These are phyloP conservation scores for Tupaia chinensis DNA, from an alignment of 2,113 vertebrate genomes.

Conservation along the genomic window DNA sequence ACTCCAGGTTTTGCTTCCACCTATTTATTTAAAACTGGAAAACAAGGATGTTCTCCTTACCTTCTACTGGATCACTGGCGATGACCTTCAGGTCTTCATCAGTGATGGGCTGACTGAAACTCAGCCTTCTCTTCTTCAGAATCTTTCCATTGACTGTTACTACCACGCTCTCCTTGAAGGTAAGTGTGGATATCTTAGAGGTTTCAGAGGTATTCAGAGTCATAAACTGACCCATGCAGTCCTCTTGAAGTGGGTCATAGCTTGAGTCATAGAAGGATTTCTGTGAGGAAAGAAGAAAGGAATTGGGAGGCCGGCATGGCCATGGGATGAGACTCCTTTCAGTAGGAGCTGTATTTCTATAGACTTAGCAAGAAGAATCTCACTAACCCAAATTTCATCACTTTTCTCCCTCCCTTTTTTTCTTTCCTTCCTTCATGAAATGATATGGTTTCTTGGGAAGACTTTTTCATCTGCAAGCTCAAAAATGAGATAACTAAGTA, in stretches of 20 bases:
- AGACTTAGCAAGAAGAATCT: not conserved
- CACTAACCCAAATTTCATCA: not conserved
- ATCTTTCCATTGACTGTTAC: not conserved
- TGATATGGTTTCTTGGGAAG: not conserved
- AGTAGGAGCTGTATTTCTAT: not conserved
- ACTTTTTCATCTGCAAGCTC: not conserved
- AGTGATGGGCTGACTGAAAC: not conserved
- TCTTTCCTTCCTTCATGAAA: not conserved
- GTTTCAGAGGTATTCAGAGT: constrained; percentile 29
- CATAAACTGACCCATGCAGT: not conserved
- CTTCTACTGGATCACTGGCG: not conserved
- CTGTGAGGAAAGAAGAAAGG: constrained; percentile 48
- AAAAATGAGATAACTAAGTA: not conserved
- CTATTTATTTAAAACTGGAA: not conserved
- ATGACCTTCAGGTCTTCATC: not conserved
- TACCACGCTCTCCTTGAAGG: not conserved
- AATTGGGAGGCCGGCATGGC: not conserved
- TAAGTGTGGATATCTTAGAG: not conserved
- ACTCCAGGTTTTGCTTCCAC: not conserved
- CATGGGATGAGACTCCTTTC: not conserved
- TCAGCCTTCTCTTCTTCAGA: constrained; percentile 65
- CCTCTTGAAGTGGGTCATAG: not conserved
- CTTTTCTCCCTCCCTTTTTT: not conserved
- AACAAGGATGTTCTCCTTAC: constrained; percentile 26
- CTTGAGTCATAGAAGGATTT: constrained; percentile 74